Conservation (phyloP, 2,797 vertebrate genomes). For the Peromyscus attwateri region DNA sequence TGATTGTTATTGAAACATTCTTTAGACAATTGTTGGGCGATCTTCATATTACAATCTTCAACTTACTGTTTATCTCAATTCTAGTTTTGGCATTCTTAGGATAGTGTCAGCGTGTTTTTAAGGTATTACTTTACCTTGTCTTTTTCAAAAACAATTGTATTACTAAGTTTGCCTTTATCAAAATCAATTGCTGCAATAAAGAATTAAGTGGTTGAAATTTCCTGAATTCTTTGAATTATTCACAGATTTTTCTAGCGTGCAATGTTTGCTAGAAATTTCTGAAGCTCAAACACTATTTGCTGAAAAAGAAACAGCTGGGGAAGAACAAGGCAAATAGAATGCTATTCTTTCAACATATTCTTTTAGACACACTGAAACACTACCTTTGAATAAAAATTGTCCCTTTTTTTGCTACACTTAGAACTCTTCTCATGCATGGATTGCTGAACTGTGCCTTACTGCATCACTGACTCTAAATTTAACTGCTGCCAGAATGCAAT, state of each 20-base stretch:
- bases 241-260: neutral
- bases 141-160: neutral
- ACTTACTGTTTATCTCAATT: slow-evolving; percentile 2
- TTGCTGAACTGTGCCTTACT: slow-evolving; percentile 40
- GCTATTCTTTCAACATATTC: neutral
- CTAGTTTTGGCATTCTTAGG: neutral
- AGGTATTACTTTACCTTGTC: neutral
- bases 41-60: neutral
- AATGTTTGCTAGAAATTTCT: slow-evolving; percentile 33
- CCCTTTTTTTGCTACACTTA: neutral
- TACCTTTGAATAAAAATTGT: neutral
- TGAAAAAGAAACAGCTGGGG: neutral
- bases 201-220: neutral
- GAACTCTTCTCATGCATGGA: neutral
- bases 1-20: neutral
- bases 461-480: slow-evolving; percentile 11
- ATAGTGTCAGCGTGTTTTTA: neutral
- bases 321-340: neutral
- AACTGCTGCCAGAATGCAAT: neutral
- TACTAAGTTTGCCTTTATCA: neutral
- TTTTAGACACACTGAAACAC: neutral
- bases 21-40: neutral
- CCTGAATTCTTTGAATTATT: slow-evolving; percentile 45
- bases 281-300: neutral
- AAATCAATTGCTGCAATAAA: neutral